Conservation (phyloP, 2,888 invertebrate species). For the Heliconius cydno region DNA sequence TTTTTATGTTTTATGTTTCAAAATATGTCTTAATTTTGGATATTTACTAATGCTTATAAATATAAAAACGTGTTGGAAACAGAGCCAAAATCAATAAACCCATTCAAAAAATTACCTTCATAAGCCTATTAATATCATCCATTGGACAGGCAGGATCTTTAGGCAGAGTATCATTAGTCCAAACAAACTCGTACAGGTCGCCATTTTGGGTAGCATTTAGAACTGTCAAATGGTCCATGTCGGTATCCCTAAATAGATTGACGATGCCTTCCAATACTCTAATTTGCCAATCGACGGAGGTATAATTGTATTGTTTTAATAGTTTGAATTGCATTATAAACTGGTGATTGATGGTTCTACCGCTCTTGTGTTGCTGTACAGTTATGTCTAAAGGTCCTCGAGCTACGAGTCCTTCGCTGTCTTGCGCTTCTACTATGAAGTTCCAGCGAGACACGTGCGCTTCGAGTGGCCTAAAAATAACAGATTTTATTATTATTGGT, state of each 20-base stretch:
- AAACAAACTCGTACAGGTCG: conserved; percentile 87
- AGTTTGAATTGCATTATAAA: conserved; percentile 87
- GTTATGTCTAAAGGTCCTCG: conserved; percentile 89
- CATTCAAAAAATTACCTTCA: conserved; percentile 78
- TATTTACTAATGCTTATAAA: too few species aligned
- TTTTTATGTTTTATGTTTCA: too few species aligned
- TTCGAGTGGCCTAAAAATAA: conserved; percentile 87
- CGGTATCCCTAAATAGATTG: conserved; percentile 83
- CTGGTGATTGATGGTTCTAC: conserved; percentile 91
- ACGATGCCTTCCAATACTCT: conserved; percentile 84
- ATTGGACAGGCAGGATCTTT: conserved; percentile 89
- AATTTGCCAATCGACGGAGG: conserved; percentile 91
- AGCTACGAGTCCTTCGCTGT: conserved; percentile 88
- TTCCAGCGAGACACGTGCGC: conserved; percentile 92
- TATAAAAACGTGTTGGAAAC: not conserved
- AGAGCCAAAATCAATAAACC: not conserved
- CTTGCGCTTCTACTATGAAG: conserved; percentile 91
- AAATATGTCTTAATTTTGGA: too few species aligned
- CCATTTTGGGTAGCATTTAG: conserved; percentile 84
- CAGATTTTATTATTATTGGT: not conserved
- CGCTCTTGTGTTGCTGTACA: conserved; percentile 91
- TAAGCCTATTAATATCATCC: conserved; percentile 87
- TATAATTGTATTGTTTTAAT: conserved; percentile 70
- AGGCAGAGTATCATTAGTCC: conserved; percentile 94
- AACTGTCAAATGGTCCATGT: conserved; percentile 88